Conservation (phyloP, 2,888 invertebrate species). For the Embidobia sp. region DNA sequence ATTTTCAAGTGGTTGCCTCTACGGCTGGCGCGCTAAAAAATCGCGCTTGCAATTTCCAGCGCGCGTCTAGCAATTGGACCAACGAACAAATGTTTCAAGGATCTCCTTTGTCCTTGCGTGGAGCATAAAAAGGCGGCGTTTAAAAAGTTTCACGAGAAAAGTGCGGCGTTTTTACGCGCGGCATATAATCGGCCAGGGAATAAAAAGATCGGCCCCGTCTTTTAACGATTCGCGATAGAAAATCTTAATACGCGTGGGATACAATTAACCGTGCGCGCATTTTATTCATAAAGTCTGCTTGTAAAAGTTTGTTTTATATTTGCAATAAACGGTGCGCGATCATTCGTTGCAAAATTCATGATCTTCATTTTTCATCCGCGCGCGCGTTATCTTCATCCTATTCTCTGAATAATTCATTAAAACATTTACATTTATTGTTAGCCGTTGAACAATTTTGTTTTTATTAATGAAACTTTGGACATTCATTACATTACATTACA, state of each 20-base stretch:
- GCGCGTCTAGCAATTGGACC: conserved; percentile 17
- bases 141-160: conserved; percentile 40
- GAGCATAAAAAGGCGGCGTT: conserved; percentile 45
- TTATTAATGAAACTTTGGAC: conserved; percentile 9
- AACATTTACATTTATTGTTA: conserved; percentile 60
- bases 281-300: conserved; percentile 50
- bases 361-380: conserved; percentile 48
- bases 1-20: background rate
- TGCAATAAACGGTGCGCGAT: conserved; percentile 49
- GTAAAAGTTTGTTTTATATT: conserved; percentile 51
- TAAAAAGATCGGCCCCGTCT: conserved; percentile 34
- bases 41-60: conserved; percentile 42
- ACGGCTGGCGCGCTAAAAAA: conserved; percentile 10
- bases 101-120: conserved; percentile 45
- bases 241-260: conserved; percentile 54
- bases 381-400: conserved; percentile 56
- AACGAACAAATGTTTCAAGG: conserved; percentile 38
- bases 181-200: conserved; percentile 34
- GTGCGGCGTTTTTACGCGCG: conserved; percentile 39
- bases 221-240: conserved; percentile 54
- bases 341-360: conserved; percentile 61
- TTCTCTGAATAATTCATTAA: conserved; percentile 61
- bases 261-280: conserved; percentile 45
- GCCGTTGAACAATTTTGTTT: conserved; percentile 48
- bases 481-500: no score